These are phyloP conservation scores for Rhorus exstirpatorius DNA, from an alignment of 2,888 invertebrate genomes.

Conservation along the genomic window DNA sequence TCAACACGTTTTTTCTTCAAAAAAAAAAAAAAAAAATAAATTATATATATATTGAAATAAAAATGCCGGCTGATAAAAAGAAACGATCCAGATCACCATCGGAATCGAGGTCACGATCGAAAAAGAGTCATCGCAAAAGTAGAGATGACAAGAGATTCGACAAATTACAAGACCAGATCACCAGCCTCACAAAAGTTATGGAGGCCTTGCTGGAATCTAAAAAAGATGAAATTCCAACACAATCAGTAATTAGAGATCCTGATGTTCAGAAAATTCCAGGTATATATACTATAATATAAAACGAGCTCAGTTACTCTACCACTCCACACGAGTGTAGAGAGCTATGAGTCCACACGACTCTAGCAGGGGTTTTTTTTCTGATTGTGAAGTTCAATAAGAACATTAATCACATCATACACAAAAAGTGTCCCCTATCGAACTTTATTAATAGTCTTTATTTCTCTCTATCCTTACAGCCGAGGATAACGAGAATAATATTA, in stretches of 20 bases:
- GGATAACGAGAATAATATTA: slow-evolving; percentile 7
- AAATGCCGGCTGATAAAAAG: too few species aligned
- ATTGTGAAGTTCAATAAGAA: slow-evolving; percentile 46
- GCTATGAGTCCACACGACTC: slow-evolving; percentile 40
- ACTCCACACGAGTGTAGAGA: slow-evolving; percentile 23
- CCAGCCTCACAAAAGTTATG: too few species aligned
- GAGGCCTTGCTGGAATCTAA: too few species aligned
- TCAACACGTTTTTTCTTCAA: too few species aligned
- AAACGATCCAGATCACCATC: too few species aligned
- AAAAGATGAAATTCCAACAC: slow-evolving; percentile 1
- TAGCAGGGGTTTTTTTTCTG: slow-evolving; percentile 35
- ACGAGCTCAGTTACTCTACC: slow-evolving; percentile 9
- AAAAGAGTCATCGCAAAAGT: too few species aligned
- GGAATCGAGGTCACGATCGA: too few species aligned
- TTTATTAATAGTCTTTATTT: slow-evolving; percentile 21
- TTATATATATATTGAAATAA: too few species aligned
- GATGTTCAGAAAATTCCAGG: slow-evolving; percentile 3
- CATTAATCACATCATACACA: slow-evolving; percentile 37
- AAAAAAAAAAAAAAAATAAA: too few species aligned
- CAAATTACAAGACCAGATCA: too few species aligned
- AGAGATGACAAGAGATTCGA: too few species aligned
- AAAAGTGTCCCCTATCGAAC: slow-evolving; percentile 21
- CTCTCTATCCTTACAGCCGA: slow-evolving; percentile 6
- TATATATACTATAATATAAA: too few species aligned
- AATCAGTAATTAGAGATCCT: slow-evolving; percentile 6